phyloP scores from a whole-genome alignment of 2,888 invertebrate genomes.

The Agonum fuliginosum region DNA sequence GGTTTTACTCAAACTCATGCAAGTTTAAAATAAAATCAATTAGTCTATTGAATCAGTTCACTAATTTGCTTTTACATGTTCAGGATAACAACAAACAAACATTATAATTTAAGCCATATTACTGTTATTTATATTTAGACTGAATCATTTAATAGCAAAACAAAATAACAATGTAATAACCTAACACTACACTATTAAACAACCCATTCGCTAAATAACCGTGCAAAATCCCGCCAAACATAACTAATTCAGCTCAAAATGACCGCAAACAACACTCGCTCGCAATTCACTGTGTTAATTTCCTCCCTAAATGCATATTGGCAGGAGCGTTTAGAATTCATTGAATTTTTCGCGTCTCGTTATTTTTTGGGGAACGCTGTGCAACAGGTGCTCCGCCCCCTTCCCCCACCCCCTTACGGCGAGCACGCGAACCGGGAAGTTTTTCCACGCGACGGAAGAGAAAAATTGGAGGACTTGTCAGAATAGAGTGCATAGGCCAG shows the following conservation, averaged over 20 bases:
- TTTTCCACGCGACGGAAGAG: slow-evolving; percentile 66
- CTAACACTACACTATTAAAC: too few relatives aligned
- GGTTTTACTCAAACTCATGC: too few relatives aligned
- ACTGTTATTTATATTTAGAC: too few relatives aligned
- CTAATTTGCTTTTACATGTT: too few relatives aligned
- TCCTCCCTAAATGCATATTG: slow-evolving; percentile 62
- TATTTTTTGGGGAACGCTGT: slow-evolving; percentile 65
- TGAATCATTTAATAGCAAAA: too few relatives aligned
- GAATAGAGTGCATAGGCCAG: slow-evolving; percentile 70
- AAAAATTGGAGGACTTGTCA: slow-evolving; percentile 71
- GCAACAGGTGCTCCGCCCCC: slow-evolving; percentile 66
- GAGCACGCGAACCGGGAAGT: neutral
- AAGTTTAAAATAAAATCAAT: too few relatives aligned
- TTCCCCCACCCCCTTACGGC: neutral
- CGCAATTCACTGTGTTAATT: slow-evolving; percentile 50
- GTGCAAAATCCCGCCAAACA: neutral
- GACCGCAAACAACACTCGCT: neutral
- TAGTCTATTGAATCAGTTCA: too few relatives aligned
- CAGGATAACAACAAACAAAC: too few relatives aligned
- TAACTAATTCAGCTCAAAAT: neutral
- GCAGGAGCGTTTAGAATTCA: slow-evolving; percentile 69
- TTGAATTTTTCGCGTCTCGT: slow-evolving; percentile 69
- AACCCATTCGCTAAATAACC: too few relatives aligned
- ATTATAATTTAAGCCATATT: too few relatives aligned
- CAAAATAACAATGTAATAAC: too few relatives aligned